Conservation (phyloP, 2,113 vertebrate species). For the Prietella phreatophila region DNA sequence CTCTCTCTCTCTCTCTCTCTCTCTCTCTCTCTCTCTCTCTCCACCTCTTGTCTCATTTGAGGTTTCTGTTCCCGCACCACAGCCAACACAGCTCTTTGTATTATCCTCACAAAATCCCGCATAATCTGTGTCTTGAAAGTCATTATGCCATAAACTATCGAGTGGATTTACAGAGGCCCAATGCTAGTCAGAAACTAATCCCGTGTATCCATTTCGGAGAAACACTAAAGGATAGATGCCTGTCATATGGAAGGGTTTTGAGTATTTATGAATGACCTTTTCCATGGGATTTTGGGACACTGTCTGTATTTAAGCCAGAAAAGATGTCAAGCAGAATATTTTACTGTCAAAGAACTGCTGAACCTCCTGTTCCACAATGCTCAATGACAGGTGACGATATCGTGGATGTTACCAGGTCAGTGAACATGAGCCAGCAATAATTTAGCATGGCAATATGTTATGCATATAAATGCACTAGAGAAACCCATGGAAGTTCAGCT, state of each 20-base stretch:
- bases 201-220: constrained; percentile 12
- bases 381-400: not conserved
- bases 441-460: not conserved
- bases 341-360: not conserved
- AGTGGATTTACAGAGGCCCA: constrained; percentile 29
- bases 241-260: constrained; percentile 29
- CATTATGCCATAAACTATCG: constrained; percentile 47
- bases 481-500: not conserved
- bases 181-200: constrained; percentile 34
- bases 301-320: not conserved
- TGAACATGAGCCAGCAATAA: not conserved
- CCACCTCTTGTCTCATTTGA: not conserved
- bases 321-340: not conserved
- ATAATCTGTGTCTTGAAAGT: constrained; percentile 54
- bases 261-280: constrained; percentile 9
- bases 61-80: not conserved
- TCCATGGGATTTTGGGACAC: not conserved
- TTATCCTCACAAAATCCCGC: constrained; percentile 48
- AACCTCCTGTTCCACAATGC: not conserved
- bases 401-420: not conserved
- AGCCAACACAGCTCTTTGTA: constrained; percentile 32
- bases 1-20: not conserved
- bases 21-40: not conserved
- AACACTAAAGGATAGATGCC: constrained; percentile 7
- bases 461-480: not conserved